Evolutionary conservation across 2,113 vertebrate species (phyloP).

Genomic region (Perca fluviatilis): DNA sequence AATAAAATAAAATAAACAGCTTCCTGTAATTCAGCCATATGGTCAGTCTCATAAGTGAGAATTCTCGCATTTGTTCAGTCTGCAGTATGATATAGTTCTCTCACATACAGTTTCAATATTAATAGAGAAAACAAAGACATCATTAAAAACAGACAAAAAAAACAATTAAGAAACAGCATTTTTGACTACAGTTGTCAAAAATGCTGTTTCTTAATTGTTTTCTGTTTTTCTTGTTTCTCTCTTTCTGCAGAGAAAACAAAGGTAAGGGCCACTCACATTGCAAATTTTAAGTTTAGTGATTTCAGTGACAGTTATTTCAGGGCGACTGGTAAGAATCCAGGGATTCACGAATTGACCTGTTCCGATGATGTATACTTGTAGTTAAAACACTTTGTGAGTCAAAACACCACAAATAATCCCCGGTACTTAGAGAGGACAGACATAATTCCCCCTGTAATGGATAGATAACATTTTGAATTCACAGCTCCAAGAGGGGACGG

Average conservation of each 20-base stretch:
- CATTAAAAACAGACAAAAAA: too few species aligned
- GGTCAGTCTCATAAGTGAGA: too few species aligned
- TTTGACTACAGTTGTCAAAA: too few species aligned
- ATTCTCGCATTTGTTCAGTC: too few species aligned
- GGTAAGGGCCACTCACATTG: not conserved
- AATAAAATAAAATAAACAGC: too few species aligned
- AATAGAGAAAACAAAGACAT: too few species aligned
- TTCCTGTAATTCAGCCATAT: too few species aligned
- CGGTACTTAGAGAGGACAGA: constrained; percentile 2
- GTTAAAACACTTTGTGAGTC: constrained; percentile 11
- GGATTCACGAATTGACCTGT: not conserved
- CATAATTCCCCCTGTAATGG: constrained; percentile 41
- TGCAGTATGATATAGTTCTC: too few species aligned
- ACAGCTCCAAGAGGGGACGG: constrained; percentile 30
- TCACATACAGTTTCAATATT: too few species aligned
- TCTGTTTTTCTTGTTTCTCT: too few species aligned
- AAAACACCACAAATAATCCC: constrained; percentile 19
- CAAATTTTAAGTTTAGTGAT: not conserved
- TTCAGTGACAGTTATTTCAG: not conserved
- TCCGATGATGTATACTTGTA: constrained; percentile 33
- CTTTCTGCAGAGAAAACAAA: not conserved
- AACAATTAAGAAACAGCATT: too few species aligned
- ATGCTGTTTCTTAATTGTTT: too few species aligned
- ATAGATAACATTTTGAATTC: constrained; percentile 46
- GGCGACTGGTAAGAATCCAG: not conserved